Percentiles rank a stretch among this genome's conserved stretches.
Conservation (phyloP, 2,888 invertebrate species). For the Bellardia bayeri region DNA sequence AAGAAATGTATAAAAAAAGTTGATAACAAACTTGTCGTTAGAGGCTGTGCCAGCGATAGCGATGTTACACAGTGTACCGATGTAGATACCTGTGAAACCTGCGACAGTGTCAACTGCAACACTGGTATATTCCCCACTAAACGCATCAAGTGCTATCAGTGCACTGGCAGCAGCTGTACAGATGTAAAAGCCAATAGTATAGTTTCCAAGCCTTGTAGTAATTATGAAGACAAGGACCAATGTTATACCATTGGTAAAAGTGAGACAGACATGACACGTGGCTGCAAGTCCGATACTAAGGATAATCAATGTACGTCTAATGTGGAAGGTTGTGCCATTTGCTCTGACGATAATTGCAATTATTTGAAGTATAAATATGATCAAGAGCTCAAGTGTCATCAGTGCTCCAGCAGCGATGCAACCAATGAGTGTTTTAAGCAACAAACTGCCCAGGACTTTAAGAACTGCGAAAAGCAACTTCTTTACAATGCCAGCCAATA, state of each 20-base stretch:
- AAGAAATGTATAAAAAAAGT: conserved; percentile 75
- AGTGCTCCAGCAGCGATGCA: conserved; percentile 67
- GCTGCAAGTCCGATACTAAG: conserved; percentile 76
- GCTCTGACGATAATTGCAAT: conserved; percentile 75
- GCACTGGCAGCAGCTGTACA: conserved; percentile 72
- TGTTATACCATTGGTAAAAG: conserved; percentile 75
- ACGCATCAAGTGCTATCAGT: conserved; percentile 76
- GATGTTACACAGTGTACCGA: conserved; percentile 46
- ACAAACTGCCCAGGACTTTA: conserved; percentile 46
- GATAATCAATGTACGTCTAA: conserved; percentile 70
- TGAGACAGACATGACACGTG: conserved; percentile 74
- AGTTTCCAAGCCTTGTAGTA: conserved; percentile 67
- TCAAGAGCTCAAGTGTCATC: conserved; percentile 73
- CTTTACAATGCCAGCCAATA: conserved; percentile 69
- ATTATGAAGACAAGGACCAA: conserved; percentile 74
- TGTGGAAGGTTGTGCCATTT: conserved; percentile 73
- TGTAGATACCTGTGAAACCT: conserved; percentile 68
- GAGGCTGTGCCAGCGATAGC: conserved; percentile 73
- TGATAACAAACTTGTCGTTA: conserved; percentile 72
- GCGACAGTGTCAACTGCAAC: conserved; percentile 74
- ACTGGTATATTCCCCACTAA: conserved; percentile 74
- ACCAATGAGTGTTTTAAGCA: conserved; percentile 70
- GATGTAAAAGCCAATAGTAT: conserved; percentile 34
- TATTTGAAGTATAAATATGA: conserved; percentile 41
- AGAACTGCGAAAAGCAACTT: conserved; percentile 71